Percentiles rank a stretch among this genome's conserved stretches.
phyloP scores from a whole-genome alignment of 2,888 invertebrate genomes.

The Liopterus haemorrhoidalis region DNA sequence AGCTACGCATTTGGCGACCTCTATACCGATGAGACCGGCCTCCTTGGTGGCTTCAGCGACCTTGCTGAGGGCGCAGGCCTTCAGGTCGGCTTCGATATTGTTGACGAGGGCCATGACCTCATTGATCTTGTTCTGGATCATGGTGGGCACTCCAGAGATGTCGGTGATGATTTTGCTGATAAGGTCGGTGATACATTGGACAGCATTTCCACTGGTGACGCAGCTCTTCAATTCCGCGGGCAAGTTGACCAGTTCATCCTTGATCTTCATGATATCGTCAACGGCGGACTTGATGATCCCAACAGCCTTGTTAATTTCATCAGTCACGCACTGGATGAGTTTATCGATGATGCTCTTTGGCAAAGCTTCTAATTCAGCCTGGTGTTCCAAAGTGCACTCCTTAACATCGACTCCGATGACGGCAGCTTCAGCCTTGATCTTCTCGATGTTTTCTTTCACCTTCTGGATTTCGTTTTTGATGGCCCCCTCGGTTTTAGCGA shows the following conservation, averaged over 20 bases:
- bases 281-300: constrained; percentile 11
- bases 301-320: constrained; percentile 4
- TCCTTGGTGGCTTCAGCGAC: constrained; percentile 7
- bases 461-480: constrained; percentile 15
- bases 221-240: constrained; percentile 13
- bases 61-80: constrained; percentile 8
- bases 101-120: constrained; percentile 6
- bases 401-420: constrained; percentile 21
- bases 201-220: not conserved
- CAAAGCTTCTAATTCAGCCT: constrained; percentile 5
- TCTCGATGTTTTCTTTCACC: constrained; percentile 9
- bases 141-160: constrained; percentile 9
- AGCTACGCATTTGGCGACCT: constrained; percentile 14
- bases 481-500: constrained; percentile 10
- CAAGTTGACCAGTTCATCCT: constrained; percentile 5
- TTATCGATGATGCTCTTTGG: constrained; percentile 4
- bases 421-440: constrained; percentile 20
- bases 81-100: constrained; percentile 7
- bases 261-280: constrained; percentile 3
- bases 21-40: constrained; percentile 3
- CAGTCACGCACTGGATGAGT: constrained; percentile 9
- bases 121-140: constrained; percentile 7
- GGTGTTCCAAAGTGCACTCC: constrained; percentile 19
- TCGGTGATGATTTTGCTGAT: constrained; percentile 8
- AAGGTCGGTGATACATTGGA: constrained; percentile 11